Percentiles rank a stretch among this genome's conserved stretches.
Evolutionary conservation across 1,140 invertebrate genomes (phyloP).

Genomic region (Eupeodes corollae): DNA sequence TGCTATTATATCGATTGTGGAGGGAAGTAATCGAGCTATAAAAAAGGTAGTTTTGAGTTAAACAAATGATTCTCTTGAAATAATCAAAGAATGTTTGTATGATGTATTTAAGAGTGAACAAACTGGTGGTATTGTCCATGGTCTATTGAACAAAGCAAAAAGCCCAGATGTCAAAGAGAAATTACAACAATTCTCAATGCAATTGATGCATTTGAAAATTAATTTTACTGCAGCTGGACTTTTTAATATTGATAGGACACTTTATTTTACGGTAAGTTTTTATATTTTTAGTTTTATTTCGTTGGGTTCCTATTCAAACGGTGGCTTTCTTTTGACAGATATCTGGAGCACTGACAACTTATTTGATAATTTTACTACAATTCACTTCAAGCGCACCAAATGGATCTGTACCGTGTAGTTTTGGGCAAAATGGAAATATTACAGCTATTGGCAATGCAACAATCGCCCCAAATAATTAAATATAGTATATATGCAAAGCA

Average conservation of each 20-base stretch:
- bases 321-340: slow-evolving; percentile 20
- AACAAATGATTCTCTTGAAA: no score
- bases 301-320: not conserved
- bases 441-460: no score
- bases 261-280: slow-evolving; percentile 30
- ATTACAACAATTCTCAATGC: slow-evolving; percentile 34
- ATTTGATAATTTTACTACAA: slow-evolving; percentile 33
- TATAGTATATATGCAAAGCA: no score
- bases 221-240: slow-evolving; percentile 33
- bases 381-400: slow-evolving; percentile 27
- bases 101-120: slow-evolving; percentile 24
- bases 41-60: slow-evolving; percentile 16
- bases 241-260: slow-evolving; percentile 33
- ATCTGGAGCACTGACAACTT: slow-evolving; percentile 32
- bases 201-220: slow-evolving; percentile 32
- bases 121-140: slow-evolving; percentile 31
- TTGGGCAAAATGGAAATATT: no score
- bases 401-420: no score
- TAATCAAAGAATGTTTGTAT: no score
- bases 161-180: slow-evolving; percentile 26
- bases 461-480: no score
- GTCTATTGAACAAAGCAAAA: slow-evolving; percentile 29
- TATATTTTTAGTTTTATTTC: not conserved
- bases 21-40: slow-evolving; percentile 33
- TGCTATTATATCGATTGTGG: slow-evolving; percentile 32